phyloP scores from a whole-genome alignment of 1,140 invertebrate species.

The Caerostris extrusa region DNA sequence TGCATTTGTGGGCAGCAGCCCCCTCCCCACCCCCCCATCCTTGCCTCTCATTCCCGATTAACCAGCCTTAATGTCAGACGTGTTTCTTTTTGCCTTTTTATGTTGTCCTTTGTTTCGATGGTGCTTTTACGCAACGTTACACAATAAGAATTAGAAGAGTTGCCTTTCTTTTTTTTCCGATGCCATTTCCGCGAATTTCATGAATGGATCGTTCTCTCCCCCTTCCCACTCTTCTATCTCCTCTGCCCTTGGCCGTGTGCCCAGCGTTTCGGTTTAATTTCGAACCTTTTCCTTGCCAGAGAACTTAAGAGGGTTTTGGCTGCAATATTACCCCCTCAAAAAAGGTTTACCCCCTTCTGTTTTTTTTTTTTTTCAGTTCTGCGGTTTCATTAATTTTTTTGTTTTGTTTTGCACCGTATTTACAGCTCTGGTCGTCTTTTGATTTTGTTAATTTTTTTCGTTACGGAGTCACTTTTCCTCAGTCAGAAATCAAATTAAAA shows the following conservation, averaged over 20 bases:
- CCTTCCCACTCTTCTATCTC: not conserved
- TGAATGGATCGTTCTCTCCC: slow-evolving; percentile 33
- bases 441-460: not conserved
- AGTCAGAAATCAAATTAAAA: not conserved
- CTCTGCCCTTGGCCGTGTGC: slow-evolving; percentile 34
- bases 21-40: too few species aligned
- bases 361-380: not conserved
- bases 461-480: not conserved
- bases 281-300: not conserved
- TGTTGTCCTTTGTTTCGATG: slow-evolving; percentile 14
- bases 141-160: slow-evolving; percentile 47
- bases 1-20: too few species aligned
- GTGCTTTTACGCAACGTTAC: slow-evolving; percentile 59
- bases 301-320: not conserved
- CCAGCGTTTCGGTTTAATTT: slow-evolving; percentile 29
- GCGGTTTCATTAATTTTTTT: not conserved
- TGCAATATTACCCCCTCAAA: not conserved
- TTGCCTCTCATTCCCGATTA: not conserved
- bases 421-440: not conserved
- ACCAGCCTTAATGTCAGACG: slow-evolving; percentile 19
- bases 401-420: not conserved
- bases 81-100: not conserved
- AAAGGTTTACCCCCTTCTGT: not conserved
- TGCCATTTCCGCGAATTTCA: slow-evolving; percentile 47
- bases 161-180: not conserved